Evolutionary conservation across 2,888 invertebrate species (phyloP), one percentile per base, ranked within the genome.

Genomic region (Trissolcus japonicus): DNA sequence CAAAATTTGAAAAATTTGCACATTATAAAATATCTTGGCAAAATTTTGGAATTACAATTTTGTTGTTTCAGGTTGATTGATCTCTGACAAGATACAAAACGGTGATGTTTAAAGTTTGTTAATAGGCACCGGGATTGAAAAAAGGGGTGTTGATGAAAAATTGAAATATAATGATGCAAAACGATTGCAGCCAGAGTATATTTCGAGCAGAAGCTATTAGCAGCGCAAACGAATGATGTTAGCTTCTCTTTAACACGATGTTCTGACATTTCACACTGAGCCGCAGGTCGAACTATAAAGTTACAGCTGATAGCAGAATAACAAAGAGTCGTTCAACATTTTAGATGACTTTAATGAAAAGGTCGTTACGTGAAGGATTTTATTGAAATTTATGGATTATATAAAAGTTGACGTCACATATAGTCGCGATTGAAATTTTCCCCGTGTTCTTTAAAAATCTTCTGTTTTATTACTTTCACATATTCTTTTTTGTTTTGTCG

Each of bases 261-360:
- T 87, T 87, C 87, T 87, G 86, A 88, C 83, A 87, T 87, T 88
- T 88, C 87, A 83, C 88, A 87, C 88, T 82, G 65, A 57, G 73
- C 69, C 55, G 59, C 68, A 69, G 76, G 66, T 76, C 76, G 69
- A 69, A 79, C 75, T 65, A 65, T 72, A 76, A 73, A 74, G 66
- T 76, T 72, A 69, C 69, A 73, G 66, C 66, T 79, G 75, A 76
- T 72, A 69, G 69, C 65, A 65, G 69, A 76, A 76, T 76, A 76
- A 79, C 69, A 75, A 76, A 73, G 75, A 69, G 66, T 73, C 69
- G 66, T 76, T 79, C 69, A 73, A 56, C 48, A 46, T 62, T 68
- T 73, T 59, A 54, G 66, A 50, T 61, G 72, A 40, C 71, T 75
- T 75, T 71, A 41, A 59, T 40, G 59, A 62, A 75, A 69, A 74